Evolutionary conservation across 2,113 vertebrate species (phyloP), one percentile per base, ranked within the genome.

Genomic region (Papio anubis): DNA sequence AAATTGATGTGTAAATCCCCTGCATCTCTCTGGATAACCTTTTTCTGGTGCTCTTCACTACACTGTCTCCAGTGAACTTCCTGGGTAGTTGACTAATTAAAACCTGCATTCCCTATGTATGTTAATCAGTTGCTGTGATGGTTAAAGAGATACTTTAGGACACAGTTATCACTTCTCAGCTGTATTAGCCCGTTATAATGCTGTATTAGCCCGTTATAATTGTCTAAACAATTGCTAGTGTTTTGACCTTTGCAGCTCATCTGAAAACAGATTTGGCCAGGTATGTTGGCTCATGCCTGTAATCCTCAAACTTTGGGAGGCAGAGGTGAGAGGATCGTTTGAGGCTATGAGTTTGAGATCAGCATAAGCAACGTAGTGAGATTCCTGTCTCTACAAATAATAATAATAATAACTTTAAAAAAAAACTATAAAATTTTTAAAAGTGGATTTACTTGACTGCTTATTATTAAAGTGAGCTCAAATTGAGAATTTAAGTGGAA

Each of bases 381-480:
- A 64, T 12, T 12, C 61, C 61, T 64, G 61, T 64, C 61, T 64
- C 61, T 64, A 32, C 12, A 64, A 64, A 32, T 13, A 30, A 6
- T 1, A 32, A 32, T 32, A 64, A 61, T 61, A 30, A 64, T 32
- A 64, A 64, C 61, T 64, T 64, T 14, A 3, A 6, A 64, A 64
- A 59, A 64, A 30, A 64, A 64, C 61, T 6, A 14, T 64, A 64
- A 30, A 6, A 32, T 64, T 64, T 30, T 64, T 0, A 64, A 87
- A 83, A 86, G 17, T 35, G 12, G 9, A 64, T 59, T 79, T 61
- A 45, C 17, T 52, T 84, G 35, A 7, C 55, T 68, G 3, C 64
- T 92, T n/a, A 79, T 35, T 35, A n/a, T 52, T 61, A 72, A 81
- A 95, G 12, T 93, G 79, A 92, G 57, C 84, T 79, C 73, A 84